Evolutionary conservation across 1,140 invertebrate genomes (phyloP), one percentile per base, ranked within the genome.

Genomic region (Trichonephila clavipes): DNA sequence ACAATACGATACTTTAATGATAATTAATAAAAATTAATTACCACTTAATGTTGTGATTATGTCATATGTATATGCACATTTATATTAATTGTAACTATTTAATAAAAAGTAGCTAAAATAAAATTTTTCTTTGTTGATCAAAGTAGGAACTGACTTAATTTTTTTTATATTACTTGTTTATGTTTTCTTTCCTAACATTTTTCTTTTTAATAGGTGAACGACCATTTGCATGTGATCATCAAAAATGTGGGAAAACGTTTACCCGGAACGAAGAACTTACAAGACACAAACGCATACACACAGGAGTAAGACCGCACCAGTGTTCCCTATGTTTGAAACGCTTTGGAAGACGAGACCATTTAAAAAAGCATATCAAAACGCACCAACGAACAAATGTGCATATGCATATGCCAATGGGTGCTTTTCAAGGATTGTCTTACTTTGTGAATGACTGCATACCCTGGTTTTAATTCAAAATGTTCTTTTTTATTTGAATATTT

Each of bases 301-400:
- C 96, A 2, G 96, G 96, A 0, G 51, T 94, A n/a, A 90, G 95
- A 7, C 98, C 98, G 19, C 98, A 97, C 95, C 96, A 97, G 82
- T 99, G 98, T 96, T 28, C 58, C 4, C 97, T 97, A 62, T 99
- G 98, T 95, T 97, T 97, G 81, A 99, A 99, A 96, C 98, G 98
- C 40, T 99, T 99, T 96, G 98, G 98, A 94, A 97, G 98, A 87
- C 98, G 98, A 95, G 98, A 99, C 96, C 98, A 99, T 96, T 98
- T 99, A 97, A 97, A 98, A 92, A 99, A 99, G 96, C 98, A 99
- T 96, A 96, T 97, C 89, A 97, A 98, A 90, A 99, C 98, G 40
- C 98, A 99, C 96, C 96, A 96, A 82, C 96, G 96, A 88, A 96
- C 94, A 18, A 86, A 86, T 24, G n/a, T 93, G 14, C 34, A 40